Evolutionary conservation across 2,888 invertebrate species (phyloP).

Genomic region (Eudasyphora cyanicolor): DNA sequence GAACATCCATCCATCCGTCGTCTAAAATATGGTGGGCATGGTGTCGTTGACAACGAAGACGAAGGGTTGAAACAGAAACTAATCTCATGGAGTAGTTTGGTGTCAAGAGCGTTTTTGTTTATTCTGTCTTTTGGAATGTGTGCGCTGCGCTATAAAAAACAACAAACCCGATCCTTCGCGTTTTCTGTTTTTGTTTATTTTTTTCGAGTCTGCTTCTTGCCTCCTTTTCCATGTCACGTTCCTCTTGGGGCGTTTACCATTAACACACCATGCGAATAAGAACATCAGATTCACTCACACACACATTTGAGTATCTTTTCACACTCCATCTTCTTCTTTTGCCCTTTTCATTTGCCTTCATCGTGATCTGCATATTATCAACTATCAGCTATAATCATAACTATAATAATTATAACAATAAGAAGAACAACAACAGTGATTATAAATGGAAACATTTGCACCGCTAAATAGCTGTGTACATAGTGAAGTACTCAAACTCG

Average conservation of each 20-base stretch:
- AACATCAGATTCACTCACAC: background rate
- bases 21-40: background rate
- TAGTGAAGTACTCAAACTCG: background rate
- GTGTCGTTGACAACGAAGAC: background rate
- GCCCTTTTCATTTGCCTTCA: background rate
- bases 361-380: constrained; percentile 33
- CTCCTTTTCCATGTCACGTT: background rate
- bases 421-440: background rate
- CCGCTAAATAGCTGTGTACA: background rate
- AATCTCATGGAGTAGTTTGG: background rate
- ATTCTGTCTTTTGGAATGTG: background rate
- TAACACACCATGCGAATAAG: constrained; percentile 15
- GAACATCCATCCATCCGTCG: background rate
- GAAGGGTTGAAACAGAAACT: background rate
- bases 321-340: background rate
- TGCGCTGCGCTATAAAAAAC: background rate
- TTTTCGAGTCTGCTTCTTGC: background rate
- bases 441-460: background rate
- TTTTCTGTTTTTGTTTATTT: constrained; percentile 2
- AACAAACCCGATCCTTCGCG: background rate
- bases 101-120: background rate
- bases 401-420: background rate
- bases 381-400: constrained; percentile 2
- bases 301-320: background rate
- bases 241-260: constrained; percentile 5